Evolutionary conservation across 2,797 vertebrate species (phyloP).

Genomic region (Pogonophryne albipinna): DNA sequence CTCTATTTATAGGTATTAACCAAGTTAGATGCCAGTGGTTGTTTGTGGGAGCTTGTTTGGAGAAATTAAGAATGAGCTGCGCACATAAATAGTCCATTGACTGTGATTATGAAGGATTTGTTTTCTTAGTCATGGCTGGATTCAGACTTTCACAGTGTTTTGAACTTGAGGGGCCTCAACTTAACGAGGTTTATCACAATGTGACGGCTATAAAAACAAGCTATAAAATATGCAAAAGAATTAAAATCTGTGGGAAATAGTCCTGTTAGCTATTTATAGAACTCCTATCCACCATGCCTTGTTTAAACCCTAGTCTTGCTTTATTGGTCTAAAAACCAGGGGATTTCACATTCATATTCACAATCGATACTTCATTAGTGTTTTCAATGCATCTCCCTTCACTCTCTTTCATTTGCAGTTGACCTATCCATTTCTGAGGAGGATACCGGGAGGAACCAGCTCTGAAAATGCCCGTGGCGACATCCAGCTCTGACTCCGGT

Average conservation of each 20-base stretch:
- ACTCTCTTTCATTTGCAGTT: slow-evolving; percentile 64
- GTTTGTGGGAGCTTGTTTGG: slow-evolving; percentile 47
- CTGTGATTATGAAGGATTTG: slow-evolving; percentile 33
- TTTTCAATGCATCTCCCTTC: slow-evolving; percentile 36
- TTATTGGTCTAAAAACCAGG: slow-evolving; percentile 19
- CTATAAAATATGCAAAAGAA: slow-evolving; percentile 5
- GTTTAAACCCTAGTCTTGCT: slow-evolving; percentile 34
- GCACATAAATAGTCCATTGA: slow-evolving; percentile 4
- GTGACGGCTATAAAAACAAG: slow-evolving; percentile 5
- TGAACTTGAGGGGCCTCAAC: slow-evolving; percentile 15
- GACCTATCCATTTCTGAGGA: slow-evolving; percentile 62
- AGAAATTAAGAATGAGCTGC: slow-evolving; percentile 31
- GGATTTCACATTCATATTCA: slow-evolving; percentile 39
- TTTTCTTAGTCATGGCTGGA: slow-evolving; percentile 23
- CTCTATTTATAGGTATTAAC: slow-evolving; percentile 71
- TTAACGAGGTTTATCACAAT: neutral
- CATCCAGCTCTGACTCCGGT: slow-evolving; percentile 90
- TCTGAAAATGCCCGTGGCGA: slow-evolving; percentile 90
- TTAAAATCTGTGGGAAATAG: slow-evolving; percentile 7
- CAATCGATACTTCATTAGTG: slow-evolving; percentile 43
- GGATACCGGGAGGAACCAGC: slow-evolving; percentile 62
- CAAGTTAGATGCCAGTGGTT: slow-evolving; percentile 49
- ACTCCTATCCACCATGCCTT: neutral
- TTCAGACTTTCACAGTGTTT: slow-evolving; percentile 29
- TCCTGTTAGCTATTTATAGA: neutral